These are phyloP conservation scores for Melanargia galathea DNA, from an alignment of 2,888 invertebrate species.

Conservation along the genomic window DNA sequence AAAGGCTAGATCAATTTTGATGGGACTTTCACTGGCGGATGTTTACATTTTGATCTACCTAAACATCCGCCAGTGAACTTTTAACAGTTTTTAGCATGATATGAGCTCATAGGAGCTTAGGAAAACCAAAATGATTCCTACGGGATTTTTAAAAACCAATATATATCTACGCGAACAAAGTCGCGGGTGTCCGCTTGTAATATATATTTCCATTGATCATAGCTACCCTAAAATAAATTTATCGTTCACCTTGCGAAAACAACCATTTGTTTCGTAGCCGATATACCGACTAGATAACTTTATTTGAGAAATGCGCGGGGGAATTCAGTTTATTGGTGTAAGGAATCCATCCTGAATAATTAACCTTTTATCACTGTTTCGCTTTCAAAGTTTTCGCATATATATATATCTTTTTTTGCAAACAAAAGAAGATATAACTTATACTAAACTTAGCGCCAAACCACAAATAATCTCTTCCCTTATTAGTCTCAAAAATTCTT, in stretches of 20 bases:
- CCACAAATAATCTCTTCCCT: not conserved
- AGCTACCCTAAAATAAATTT: constrained; percentile 53
- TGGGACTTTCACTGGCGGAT: no score
- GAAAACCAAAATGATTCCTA: no score
- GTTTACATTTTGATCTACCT: no score
- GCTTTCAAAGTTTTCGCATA: constrained; percentile 44
- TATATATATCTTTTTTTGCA: not conserved
- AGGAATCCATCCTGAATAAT: constrained; percentile 60
- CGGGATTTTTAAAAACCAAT: no score
- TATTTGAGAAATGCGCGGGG: constrained; percentile 56
- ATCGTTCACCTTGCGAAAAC: constrained; percentile 54
- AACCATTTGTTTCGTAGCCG: constrained; percentile 60
- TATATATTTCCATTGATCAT: constrained; percentile 42
- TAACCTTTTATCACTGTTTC: constrained; percentile 58
- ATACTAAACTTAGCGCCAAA: not conserved
- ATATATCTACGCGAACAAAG: no score
- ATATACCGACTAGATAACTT: constrained; percentile 48
- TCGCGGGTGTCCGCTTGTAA: no score
- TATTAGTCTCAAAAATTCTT: no score
- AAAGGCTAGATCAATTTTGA: no score
- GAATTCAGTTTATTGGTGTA: constrained; percentile 59
- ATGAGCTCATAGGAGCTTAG: no score
- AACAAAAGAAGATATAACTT: no score
- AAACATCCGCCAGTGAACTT: no score
- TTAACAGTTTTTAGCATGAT: no score